A percentile compares a stretch with the other conserved stretches of the same genome.
Conservation (phyloP, 2,888 invertebrate species). For the Alviniconcha strummeri region DNA sequence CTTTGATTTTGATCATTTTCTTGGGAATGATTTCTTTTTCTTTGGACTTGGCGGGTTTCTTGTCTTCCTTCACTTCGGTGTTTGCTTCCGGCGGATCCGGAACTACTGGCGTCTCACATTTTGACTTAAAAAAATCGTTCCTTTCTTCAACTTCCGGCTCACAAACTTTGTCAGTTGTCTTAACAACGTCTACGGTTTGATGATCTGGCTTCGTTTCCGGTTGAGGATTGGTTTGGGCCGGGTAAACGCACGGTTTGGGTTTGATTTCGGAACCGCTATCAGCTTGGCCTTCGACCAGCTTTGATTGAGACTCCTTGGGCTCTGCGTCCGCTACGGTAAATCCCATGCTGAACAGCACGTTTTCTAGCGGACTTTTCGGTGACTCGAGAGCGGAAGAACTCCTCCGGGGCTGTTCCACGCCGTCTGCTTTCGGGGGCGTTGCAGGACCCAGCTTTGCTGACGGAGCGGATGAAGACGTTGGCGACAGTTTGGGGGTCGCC, state of each 20-base stretch:
- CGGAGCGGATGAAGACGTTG: neutral
- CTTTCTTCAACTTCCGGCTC: too few species aligned
- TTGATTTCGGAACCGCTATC: too few species aligned
- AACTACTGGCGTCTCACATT: too few species aligned
- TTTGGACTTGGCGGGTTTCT: neutral
- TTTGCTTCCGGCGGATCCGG: neutral
- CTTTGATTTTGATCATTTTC: constrained; percentile 23
- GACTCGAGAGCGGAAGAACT: neutral
- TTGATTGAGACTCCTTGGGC: neutral
- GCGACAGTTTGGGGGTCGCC: neutral
- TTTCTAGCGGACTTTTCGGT: neutral
- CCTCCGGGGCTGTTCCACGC: too few species aligned
- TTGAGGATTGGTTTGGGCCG: too few species aligned
- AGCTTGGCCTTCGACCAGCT: too few species aligned
- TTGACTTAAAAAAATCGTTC: too few species aligned
- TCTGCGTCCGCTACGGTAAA: neutral
- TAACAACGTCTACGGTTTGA: too few species aligned
- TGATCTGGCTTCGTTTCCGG: too few species aligned
- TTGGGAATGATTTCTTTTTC: constrained; percentile 14
- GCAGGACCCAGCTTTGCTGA: neutral
- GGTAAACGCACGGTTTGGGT: too few species aligned
- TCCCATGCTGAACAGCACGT: neutral
- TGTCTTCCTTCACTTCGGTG: neutral
- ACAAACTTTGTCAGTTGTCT: too few species aligned
- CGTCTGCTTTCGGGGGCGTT: neutral